Percentiles rank a stretch among this genome's conserved stretches.
phyloP scores from a whole-genome alignment of 2,113 vertebrate genomes.

The Atractosteus spatula region DNA sequence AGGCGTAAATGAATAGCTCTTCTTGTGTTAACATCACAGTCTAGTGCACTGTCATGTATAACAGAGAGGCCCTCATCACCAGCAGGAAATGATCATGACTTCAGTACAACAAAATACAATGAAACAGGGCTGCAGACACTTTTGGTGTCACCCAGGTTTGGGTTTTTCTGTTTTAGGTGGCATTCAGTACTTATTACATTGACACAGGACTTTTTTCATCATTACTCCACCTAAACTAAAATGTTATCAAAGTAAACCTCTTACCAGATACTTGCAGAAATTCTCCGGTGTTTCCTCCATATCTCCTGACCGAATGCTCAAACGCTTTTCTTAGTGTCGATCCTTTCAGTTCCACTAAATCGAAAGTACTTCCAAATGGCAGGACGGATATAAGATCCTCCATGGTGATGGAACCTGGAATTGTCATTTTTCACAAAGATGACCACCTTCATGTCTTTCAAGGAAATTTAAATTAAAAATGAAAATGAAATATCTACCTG shows the following conservation, averaged over 20 bases:
- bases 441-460: neutral
- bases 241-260: neutral
- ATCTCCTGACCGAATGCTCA: conserved; percentile 77
- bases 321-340: conserved; percentile 79
- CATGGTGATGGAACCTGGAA: conserved; percentile 79
- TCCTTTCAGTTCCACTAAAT: conserved; percentile 78
- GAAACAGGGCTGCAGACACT: too few species aligned
- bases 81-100: too few species aligned
- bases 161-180: too few species aligned
- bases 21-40: too few species aligned
- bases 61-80: too few species aligned
- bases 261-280: conserved; percentile 91
- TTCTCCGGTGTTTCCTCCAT: conserved; percentile 76
- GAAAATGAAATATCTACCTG: neutral
- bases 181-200: too few species aligned
- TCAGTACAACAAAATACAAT: too few species aligned
- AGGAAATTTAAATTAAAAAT: neutral
- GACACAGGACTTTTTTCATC: too few species aligned
- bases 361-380: conserved; percentile 86
- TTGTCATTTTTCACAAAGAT: neutral
- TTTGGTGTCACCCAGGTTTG: too few species aligned
- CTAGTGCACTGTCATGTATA: too few species aligned
- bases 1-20: too few species aligned
- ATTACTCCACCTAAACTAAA: too few species aligned
- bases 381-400: conserved; percentile 82